Base-by-base conservation (phyloP, 2,888 invertebrate genomes). In the Pollenia amentaria region DNA sequence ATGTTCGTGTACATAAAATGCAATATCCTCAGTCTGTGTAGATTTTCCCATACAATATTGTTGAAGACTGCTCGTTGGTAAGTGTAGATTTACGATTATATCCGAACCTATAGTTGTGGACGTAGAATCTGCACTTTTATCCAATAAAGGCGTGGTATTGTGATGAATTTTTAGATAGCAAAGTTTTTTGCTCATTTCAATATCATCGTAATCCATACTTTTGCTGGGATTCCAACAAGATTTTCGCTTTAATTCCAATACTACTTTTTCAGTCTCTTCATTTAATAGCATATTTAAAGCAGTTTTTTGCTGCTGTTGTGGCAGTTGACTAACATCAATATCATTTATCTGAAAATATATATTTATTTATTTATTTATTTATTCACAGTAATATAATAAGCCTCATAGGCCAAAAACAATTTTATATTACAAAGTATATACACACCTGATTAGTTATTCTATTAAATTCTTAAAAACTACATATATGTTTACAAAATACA, bases 191-290 rank as follows among this genome's bases (percentile, higher is more conserved):
- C 21, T 83, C 42, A 51, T 62, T 51, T 62, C 64, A 46, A 64
- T 64, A n/a, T 73, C 72, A 55, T 87, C 80, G 21, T 55, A 53
- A 16, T 79, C 70, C 12, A 16, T 65, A 40, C 46, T 67, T 16
- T 70, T 84, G 44, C 21, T 57, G 40, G 62, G 53, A 18, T 60
- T 73, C 44, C 86, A 76, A 84, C 90, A 78, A 94, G 88, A 84
- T 42, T 89, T 93, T 72, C 95, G 94, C 85, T 94, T 93, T 65
- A 95, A 94, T 92, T 95, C 95, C 70, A 95, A 94, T 85, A 95
- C 93, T 89, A 95, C 94, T 76, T 95, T 95, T 90, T 95, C 95
- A 81, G 95, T 95, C 90, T 95, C 95, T 89, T 94, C 94, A 84
- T 95, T 94, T 89, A 94, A 94, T 90, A 95, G 94, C 92, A 95